Evolutionary conservation across 2,888 invertebrate species (phyloP), one percentile per base, ranked within the genome.

Genomic region (Ametastegia equiseti): DNA sequence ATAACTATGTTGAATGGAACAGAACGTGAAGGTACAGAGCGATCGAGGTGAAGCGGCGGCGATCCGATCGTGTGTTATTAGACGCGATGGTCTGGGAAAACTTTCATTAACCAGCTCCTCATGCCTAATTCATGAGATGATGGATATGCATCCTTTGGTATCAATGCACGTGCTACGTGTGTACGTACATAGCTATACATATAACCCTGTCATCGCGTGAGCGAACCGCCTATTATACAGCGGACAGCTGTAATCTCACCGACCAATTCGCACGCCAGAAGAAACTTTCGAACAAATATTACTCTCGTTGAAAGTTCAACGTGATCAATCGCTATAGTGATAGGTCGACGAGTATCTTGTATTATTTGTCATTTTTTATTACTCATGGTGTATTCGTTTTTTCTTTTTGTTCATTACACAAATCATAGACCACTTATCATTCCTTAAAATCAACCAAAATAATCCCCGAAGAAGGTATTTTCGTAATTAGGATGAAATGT

Each of bases 101-200:
- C 84, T 87, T 86, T 87, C 84, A 86, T 86, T 86, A 87, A 84
- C 85, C 23, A 60, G 60, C 84, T 83, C 84, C 83, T 84, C 84
- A 86, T 87, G 85, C 84, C 84, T 86, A 85, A 86, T 87, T 86
- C 86, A 86, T 87, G 87, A 87, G 19, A 54, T 42, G 36, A 81
- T 63, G 80, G n/a, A 63, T 65, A 30, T 63, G 36, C 27, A 78
- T 19, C 71, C 60, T 50, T 30, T 33, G 75, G 54, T n/a, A 54
- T 54, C 75, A 36, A 75, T 75, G 39, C n/a, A 67, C 39, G 9
- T 19, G 30, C 9, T 13, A 27, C 15, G n/a, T 19, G 4, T 45
- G 39, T 39, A 71, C 30, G 30, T 30, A 54, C 33, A 33, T 45
- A 11, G 11, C 23, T 23, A 57, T 27, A 57, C 7, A 23, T 33